phyloP scores from a whole-genome alignment of 2,888 invertebrate species.

The Gortyna flavago region DNA sequence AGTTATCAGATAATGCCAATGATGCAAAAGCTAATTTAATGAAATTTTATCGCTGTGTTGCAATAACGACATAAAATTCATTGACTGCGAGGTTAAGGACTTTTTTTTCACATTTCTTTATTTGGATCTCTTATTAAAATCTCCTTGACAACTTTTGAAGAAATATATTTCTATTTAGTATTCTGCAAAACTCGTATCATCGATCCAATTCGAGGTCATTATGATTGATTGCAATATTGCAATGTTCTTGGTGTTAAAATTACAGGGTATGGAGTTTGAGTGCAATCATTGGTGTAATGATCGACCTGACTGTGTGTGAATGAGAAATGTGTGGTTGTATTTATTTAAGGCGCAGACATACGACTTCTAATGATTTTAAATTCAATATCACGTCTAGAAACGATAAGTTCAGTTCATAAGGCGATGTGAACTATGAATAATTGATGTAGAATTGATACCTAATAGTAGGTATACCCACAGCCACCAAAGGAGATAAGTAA shows the following conservation, averaged over 20 bases:
- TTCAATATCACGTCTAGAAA: no score
- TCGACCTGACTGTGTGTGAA: not conserved
- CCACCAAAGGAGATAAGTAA: no score
- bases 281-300: not conserved
- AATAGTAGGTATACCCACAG: no score
- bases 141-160: conserved; percentile 11
- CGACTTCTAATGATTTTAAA: no score
- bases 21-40: conserved; percentile 7
- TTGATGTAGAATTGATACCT: no score
- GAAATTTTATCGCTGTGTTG: conserved; percentile 17
- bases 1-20: conserved; percentile 19
- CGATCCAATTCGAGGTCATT: conserved; percentile 19
- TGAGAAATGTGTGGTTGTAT: no score
- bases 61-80: conserved; percentile 4
- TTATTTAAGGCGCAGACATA: no score
- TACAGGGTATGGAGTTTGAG: conserved; percentile 1
- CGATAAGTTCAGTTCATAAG: no score
- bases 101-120: not conserved
- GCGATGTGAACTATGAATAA: no score
- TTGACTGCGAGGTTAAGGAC: not conserved
- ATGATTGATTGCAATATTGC: conserved; percentile 25
- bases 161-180: conserved; percentile 7
- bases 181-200: not conserved
- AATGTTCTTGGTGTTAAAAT: conserved; percentile 4
- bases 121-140: not conserved